These are phyloP conservation scores for Pterophyllum scalare DNA, from an alignment of 2,113 vertebrate species.

Conservation along the genomic window DNA sequence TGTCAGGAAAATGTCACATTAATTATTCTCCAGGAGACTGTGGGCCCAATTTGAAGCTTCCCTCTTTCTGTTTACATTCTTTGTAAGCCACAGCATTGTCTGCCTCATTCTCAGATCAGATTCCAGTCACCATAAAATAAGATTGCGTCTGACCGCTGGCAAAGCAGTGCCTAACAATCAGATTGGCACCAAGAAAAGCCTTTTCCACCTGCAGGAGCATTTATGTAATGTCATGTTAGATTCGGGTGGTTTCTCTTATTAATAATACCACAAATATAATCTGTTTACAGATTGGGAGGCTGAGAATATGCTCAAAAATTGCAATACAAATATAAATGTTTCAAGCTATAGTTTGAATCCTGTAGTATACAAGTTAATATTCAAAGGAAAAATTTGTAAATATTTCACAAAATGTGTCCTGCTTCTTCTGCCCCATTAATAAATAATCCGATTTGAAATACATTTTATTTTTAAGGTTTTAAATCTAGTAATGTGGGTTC, in stretches of 20 bases:
- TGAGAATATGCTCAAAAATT: background rate
- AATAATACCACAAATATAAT: background rate
- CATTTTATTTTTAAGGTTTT: background rate
- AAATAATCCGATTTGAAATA: background rate
- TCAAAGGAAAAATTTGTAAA: background rate
- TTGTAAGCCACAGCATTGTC: conserved; percentile 57
- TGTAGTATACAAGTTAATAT: background rate
- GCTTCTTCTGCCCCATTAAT: background rate
- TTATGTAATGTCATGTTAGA: conserved; percentile 8
- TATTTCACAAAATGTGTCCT: background rate
- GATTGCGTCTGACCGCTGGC: conserved; percentile 65
- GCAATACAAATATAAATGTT: background rate
- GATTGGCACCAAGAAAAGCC: conserved; percentile 23
- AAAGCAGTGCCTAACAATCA: conserved; percentile 33
- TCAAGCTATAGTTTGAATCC: background rate
- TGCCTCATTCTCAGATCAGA: conserved; percentile 73
- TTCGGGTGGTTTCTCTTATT: conserved; percentile 12
- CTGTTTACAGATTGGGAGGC: background rate
- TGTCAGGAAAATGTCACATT: conserved; percentile 87
- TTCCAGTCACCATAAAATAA: conserved; percentile 75
- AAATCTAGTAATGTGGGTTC: background rate
- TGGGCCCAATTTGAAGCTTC: conserved; percentile 65
- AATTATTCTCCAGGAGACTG: conserved; percentile 82
- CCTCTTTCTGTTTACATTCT: conserved; percentile 57
- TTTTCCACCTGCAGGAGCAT: conserved; percentile 31